Conservation (phyloP, 2,797 vertebrate species). For the Sebastes oblongus region DNA sequence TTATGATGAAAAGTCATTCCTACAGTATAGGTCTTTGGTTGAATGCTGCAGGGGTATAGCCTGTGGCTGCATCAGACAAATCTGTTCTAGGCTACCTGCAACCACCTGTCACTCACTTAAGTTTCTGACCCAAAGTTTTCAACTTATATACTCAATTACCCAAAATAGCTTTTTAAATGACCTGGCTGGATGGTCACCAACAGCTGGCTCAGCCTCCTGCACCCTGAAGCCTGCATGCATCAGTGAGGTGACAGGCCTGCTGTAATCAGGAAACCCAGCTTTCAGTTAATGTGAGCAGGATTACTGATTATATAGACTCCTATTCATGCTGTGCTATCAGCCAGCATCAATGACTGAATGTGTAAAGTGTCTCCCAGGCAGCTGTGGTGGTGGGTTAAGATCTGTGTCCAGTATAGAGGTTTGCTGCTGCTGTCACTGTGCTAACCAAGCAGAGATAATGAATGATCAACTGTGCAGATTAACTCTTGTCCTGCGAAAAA, state of each 20-base stretch:
- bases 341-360: constrained; percentile 6
- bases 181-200: not conserved
- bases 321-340: constrained; percentile 4
- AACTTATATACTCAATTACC: not conserved
- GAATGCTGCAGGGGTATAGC: not conserved
- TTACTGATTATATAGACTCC: not conserved
- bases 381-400: not conserved
- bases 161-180: not conserved
- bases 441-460: constrained; percentile 48
- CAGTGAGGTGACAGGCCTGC: constrained; percentile 4
- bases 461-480: constrained; percentile 56
- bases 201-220: constrained; percentile 2
- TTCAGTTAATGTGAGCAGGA: not conserved
- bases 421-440: constrained; percentile 15
- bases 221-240: not conserved
- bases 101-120: constrained; percentile 63
- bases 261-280: not conserved
- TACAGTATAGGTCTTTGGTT: not conserved
- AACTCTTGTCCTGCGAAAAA: constrained; percentile 45
- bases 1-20: not conserved
- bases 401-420: constrained; percentile 51
- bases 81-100: not conserved
- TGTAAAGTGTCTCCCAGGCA: not conserved
- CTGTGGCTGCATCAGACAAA: not conserved
- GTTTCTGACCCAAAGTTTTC: constrained; percentile 13